A percentile compares a stretch with the other conserved stretches of the same genome.
phyloP scores from a whole-genome alignment of 2,888 invertebrate species.

The Lasioglossum vierecki region DNA sequence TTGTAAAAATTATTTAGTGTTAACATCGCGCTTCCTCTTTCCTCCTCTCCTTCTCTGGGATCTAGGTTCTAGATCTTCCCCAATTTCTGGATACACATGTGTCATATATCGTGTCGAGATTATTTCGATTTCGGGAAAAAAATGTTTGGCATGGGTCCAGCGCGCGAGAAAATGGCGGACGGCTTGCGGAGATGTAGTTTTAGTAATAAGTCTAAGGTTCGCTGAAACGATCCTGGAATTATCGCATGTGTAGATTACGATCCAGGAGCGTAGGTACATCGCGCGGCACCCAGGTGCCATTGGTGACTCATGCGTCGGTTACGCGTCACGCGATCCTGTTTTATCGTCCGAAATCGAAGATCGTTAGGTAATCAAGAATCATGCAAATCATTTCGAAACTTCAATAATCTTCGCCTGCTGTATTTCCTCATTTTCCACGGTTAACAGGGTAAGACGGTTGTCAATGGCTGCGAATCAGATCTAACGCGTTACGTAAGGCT shows the following conservation, averaged over 20 bases:
- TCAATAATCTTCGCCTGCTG: neutral
- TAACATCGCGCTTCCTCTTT: neutral
- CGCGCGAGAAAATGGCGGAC: neutral
- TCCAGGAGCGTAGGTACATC: slow-evolving; percentile 42
- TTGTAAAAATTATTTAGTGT: too few species aligned
- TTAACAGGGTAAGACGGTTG: neutral
- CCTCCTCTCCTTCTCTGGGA: neutral
- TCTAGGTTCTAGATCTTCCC: neutral
- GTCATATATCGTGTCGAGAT: neutral
- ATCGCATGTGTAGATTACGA: slow-evolving; percentile 42
- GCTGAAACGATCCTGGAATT: slow-evolving; percentile 30
- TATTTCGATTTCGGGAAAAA: neutral
- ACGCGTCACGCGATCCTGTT: slow-evolving; percentile 40
- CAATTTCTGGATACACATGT: neutral
- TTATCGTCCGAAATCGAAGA: slow-evolving; percentile 30
- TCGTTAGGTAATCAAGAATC: slow-evolving; percentile 1
- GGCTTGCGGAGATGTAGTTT: slow-evolving; percentile 7
- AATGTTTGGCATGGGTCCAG: neutral
- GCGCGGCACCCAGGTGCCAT: neutral
- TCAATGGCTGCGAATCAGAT: slow-evolving; percentile 18
- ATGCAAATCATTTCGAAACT: neutral
- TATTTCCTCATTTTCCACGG: too few species aligned
- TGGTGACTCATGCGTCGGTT: slow-evolving; percentile 40
- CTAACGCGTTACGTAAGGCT: slow-evolving; percentile 40
- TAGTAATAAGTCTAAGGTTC: neutral